A percentile compares a stretch with the other conserved stretches of the same genome.
These are phyloP conservation scores for Xestoiulus laeticollis DNA, from an alignment of 2,888 invertebrate genomes.

Conservation along the genomic window DNA sequence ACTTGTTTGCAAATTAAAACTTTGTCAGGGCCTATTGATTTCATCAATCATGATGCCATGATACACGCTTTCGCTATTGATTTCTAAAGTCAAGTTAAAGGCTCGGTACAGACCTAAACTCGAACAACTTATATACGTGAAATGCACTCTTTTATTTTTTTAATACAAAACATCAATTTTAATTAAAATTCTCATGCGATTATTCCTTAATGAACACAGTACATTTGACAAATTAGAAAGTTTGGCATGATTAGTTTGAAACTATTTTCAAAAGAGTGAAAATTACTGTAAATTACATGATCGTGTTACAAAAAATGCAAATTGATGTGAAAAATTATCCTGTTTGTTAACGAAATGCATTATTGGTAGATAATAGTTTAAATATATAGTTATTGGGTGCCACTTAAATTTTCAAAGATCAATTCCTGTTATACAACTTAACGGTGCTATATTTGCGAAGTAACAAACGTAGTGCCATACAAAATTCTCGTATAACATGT, in stretches of 20 bases:
- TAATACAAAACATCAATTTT: neutral
- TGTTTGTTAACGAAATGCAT: too few species aligned
- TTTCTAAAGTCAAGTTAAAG: neutral
- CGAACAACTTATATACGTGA: neutral
- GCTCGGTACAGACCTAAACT: neutral
- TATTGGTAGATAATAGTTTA: too few species aligned
- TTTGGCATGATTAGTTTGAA: neutral
- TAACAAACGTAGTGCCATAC: too few species aligned
- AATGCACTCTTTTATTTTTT: neutral
- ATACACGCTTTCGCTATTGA: neutral
- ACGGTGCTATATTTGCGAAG: too few species aligned
- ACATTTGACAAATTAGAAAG: neutral
- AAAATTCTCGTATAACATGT: too few species aligned
- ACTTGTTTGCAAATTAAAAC: slow-evolving; percentile 34
- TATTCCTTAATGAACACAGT: neutral
- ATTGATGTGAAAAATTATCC: too few species aligned
- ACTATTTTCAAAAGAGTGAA: neutral
- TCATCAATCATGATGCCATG: neutral
- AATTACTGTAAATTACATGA: too few species aligned
- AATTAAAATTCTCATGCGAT: neutral
- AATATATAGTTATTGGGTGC: too few species aligned
- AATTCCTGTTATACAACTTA: too few species aligned
- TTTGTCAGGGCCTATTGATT: slow-evolving; percentile 27
- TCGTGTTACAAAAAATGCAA: too few species aligned
- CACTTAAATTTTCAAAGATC: too few species aligned